phyloP scores from a whole-genome alignment of 2,888 invertebrate species.

The Drosophila mimetica region DNA sequence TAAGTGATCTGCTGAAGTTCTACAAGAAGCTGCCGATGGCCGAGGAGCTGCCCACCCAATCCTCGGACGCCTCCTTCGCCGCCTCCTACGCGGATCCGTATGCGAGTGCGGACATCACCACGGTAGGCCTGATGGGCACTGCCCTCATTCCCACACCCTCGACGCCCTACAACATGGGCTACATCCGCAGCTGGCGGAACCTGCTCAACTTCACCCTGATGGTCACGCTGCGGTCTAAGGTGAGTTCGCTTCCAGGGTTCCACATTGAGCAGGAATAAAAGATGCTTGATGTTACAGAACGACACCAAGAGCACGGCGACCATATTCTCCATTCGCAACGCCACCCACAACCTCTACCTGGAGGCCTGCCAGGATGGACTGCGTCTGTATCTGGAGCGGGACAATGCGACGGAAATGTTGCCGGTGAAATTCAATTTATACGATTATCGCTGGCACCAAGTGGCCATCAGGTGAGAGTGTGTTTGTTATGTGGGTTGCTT shows the following conservation, averaged over 20 bases:
- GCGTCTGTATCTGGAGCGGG: constrained; percentile 83
- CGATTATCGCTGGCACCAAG: constrained; percentile 85
- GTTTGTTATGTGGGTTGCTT: neutral
- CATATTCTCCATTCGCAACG: constrained; percentile 83
- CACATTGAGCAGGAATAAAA: neutral
- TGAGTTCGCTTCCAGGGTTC: constrained; percentile 43
- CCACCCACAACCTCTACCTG: constrained; percentile 83
- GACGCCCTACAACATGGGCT: constrained; percentile 82
- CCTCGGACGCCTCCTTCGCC: constrained; percentile 18
- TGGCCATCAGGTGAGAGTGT: constrained; percentile 83
- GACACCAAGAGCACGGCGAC: constrained; percentile 77
- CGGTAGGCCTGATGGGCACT: constrained; percentile 36
- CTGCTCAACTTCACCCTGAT: constrained; percentile 83
- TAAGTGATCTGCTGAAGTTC: constrained; percentile 84
- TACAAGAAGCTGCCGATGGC: constrained; percentile 80
- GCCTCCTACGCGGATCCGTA: constrained; percentile 31
- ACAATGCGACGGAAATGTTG: constrained; percentile 84
- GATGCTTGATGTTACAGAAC: constrained; percentile 48
- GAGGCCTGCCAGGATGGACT: constrained; percentile 83
- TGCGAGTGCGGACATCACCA: constrained; percentile 47
- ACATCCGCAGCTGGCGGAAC: constrained; percentile 81
- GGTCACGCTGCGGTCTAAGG: constrained; percentile 83
- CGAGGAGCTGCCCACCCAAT: constrained; percentile 66
- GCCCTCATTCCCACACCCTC: constrained; percentile 60
- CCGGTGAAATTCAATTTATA: constrained; percentile 84